Percentiles rank a stretch among this genome's conserved stretches.
Evolutionary conservation across 2,888 invertebrate genomes (phyloP).

Genomic region (Netelia virgata): DNA sequence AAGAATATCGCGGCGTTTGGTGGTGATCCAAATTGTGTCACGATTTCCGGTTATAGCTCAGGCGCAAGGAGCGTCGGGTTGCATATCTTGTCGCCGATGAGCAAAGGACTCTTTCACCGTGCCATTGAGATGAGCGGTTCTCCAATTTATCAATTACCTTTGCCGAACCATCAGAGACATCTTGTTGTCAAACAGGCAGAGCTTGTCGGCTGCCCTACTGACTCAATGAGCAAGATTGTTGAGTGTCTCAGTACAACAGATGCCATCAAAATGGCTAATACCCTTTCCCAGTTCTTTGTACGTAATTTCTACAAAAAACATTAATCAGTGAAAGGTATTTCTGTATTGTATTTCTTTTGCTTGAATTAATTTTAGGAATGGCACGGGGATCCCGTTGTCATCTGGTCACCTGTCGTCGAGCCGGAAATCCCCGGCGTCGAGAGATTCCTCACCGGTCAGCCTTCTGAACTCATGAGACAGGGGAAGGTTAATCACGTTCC

Average conservation of each 20-base stretch:
- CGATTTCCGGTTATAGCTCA: slow-evolving; percentile 87
- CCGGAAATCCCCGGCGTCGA: slow-evolving; percentile 88
- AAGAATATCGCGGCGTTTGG: slow-evolving; percentile 89
- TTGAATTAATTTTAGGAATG: slow-evolving; percentile 85
- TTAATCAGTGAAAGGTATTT: neutral
- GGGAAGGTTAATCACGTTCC: slow-evolving; percentile 88
- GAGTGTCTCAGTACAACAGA: slow-evolving; percentile 87
- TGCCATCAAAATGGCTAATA: slow-evolving; percentile 72
- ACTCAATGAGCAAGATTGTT: slow-evolving; percentile 86
- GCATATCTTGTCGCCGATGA: slow-evolving; percentile 88
- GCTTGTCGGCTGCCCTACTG: slow-evolving; percentile 87
- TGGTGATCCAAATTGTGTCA: slow-evolving; percentile 89
- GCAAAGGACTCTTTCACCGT: slow-evolving; percentile 89
- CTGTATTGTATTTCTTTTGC: slow-evolving; percentile 16
- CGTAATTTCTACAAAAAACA: slow-evolving; percentile 44
- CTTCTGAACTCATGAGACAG: slow-evolving; percentile 86
- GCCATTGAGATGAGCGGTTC: slow-evolving; percentile 90
- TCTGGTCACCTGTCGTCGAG: slow-evolving; percentile 89
- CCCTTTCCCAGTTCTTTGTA: slow-evolving; percentile 73
- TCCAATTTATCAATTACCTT: slow-evolving; percentile 86
- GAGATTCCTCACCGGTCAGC: slow-evolving; percentile 88
- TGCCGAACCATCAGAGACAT: slow-evolving; percentile 86
- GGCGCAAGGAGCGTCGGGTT: slow-evolving; percentile 84
- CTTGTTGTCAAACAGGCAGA: slow-evolving; percentile 88
- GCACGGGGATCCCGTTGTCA: slow-evolving; percentile 85